A percentile compares a stretch with the other conserved stretches of the same genome.
These are phyloP conservation scores for Rattus rattus DNA, from an alignment of 2,113 vertebrate species.

Conservation along the genomic window DNA sequence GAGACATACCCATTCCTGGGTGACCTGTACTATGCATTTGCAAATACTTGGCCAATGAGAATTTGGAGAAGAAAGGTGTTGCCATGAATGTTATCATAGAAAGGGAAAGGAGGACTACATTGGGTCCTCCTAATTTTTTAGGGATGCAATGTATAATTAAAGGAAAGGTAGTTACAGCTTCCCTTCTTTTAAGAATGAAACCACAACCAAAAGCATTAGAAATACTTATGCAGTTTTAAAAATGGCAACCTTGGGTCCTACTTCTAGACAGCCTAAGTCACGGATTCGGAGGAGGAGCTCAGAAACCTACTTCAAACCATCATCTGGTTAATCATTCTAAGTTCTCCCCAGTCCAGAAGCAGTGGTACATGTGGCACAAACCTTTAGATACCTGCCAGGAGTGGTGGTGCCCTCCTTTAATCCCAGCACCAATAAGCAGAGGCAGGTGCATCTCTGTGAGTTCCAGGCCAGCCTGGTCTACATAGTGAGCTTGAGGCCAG, in stretches of 20 bases:
- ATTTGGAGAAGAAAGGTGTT: no score
- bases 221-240: background rate
- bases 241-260: background rate
- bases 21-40: background rate
- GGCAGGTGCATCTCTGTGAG: background rate
- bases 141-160: constrained; percentile 9
- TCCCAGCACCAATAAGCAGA: background rate
- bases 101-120: no score
- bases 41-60: background rate
- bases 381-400: background rate
- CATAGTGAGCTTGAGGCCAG: background rate
- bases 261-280: background rate
- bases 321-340: background rate
- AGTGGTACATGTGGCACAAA: background rate
- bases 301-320: constrained; percentile 44
- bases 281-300: background rate
- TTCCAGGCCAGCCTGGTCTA: background rate
- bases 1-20: background rate
- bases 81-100: no score
- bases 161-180: background rate
- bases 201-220: background rate
- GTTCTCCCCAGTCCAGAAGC: constrained; percentile 28
- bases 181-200: constrained; percentile 3
- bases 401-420: background rate
- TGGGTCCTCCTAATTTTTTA: constrained; percentile 27